Conservation (phyloP, 2,113 vertebrate species). For the Coregonus clupeaformis region DNA sequence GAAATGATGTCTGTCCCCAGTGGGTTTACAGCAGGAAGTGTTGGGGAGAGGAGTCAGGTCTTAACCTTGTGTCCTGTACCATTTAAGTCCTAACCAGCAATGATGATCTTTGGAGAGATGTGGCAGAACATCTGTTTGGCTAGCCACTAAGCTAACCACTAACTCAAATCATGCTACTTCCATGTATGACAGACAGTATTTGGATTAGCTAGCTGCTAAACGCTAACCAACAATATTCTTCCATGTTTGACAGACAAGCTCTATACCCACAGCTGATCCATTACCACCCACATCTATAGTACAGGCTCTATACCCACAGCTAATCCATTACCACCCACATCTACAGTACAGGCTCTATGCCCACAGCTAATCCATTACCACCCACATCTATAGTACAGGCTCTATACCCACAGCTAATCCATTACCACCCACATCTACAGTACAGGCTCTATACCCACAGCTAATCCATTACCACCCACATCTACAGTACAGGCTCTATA, state of each 20-base stretch:
- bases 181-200: too few relatives aligned
- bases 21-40: slow-evolving; percentile 34
- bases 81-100: slow-evolving; percentile 23
- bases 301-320: too few relatives aligned
- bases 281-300: slow-evolving; percentile 2
- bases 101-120: slow-evolving; percentile 38
- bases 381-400: background rate
- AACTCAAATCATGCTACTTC: too few relatives aligned
- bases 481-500: too few relatives aligned
- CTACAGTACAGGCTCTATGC: background rate
- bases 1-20: too few relatives aligned
- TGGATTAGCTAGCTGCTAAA: too few relatives aligned
- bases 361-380: background rate
- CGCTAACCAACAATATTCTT: too few relatives aligned
- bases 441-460: too few relatives aligned
- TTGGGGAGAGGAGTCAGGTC: slow-evolving; percentile 38
- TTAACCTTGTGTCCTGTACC: slow-evolving; percentile 50
- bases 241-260: too few relatives aligned
- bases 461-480: too few relatives aligned
- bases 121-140: slow-evolving; percentile 47
- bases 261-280: slow-evolving; percentile 11
- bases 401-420: slow-evolving; percentile 1
- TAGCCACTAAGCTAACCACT: slow-evolving; percentile 36
- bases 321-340: background rate
- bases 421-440: too few relatives aligned